Evolutionary conservation across 2,113 vertebrate genomes (phyloP).

Genomic region (Drymodes brunneopygia): DNA sequence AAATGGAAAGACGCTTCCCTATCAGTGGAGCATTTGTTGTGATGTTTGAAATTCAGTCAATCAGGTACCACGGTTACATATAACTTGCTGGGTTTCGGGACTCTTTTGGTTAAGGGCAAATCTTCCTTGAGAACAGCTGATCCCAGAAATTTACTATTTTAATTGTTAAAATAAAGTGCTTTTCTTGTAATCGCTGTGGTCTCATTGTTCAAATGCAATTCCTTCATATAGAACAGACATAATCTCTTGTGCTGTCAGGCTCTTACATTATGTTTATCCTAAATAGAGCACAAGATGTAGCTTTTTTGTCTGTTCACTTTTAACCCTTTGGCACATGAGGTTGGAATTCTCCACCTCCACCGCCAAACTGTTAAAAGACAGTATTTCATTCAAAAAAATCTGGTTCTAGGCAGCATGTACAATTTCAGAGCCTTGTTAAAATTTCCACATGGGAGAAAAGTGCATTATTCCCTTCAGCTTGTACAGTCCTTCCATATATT

Average conservation of each 20-base stretch:
- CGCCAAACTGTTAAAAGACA: conserved; percentile 61
- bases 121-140: neutral
- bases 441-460: conserved; percentile 68
- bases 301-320: neutral
- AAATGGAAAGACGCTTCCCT: conserved; percentile 15
- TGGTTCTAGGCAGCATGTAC: conserved; percentile 52
- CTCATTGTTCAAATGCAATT: conserved; percentile 20
- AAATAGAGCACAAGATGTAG: conserved; percentile 11
- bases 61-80: conserved; percentile 52
- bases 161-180: conserved; percentile 51
- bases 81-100: neutral
- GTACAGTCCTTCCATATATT: conserved; percentile 72
- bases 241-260: neutral
- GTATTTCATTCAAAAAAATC: conserved; percentile 57
- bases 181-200: conserved; percentile 39
- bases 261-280: neutral
- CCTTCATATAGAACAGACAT: conserved; percentile 22
- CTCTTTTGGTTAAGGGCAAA: conserved; percentile 21
- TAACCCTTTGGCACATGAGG: conserved; percentile 49
- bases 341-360: conserved; percentile 26
- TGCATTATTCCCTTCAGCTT: conserved; percentile 71
- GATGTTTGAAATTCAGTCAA: conserved; percentile 50
- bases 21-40: neutral
- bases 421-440: conserved; percentile 69
- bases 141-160: conserved; percentile 17